Evolutionary conservation across 92 coral and sea anemone genomes (phyloP).

Genomic region (Heliopora coerulea): DNA sequence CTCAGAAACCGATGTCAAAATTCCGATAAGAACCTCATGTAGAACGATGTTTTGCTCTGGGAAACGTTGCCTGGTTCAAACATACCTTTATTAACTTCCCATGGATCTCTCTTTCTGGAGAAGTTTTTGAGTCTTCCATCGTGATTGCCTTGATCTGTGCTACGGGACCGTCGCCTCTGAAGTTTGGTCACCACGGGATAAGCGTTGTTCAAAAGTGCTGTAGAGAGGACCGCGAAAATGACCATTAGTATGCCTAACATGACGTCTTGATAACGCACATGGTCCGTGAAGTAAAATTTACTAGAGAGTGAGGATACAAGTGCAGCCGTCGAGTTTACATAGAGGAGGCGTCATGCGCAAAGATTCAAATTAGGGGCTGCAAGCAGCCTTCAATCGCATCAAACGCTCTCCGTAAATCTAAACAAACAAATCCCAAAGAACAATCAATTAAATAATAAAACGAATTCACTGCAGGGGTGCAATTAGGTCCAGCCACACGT

Average conservation of each 20-base stretch:
- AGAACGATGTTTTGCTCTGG: too few relatives aligned
- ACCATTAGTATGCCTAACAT: not conserved
- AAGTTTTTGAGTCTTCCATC: not conserved
- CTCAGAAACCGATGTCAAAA: not conserved
- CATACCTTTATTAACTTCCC: conserved; percentile 91
- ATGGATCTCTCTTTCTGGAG: conserved; percentile 69
- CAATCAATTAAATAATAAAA: conserved; percentile 40
- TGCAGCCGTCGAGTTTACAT: conserved; percentile 12
- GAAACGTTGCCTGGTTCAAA: conserved; percentile 48
- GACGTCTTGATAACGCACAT: not conserved
- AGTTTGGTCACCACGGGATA: not conserved
- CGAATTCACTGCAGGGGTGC: conserved; percentile 33
- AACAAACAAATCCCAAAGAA: conserved; percentile 6
- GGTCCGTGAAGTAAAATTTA: not conserved
- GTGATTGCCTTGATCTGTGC: not conserved
- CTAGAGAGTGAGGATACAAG: not conserved
- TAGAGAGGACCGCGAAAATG: not conserved
- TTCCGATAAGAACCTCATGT: not conserved
- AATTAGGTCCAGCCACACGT: conserved; percentile 2
- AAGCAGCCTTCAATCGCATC: conserved; percentile 3
- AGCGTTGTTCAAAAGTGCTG: not conserved
- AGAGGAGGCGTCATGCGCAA: conserved; percentile 6
- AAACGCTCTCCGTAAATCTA: conserved; percentile 13
- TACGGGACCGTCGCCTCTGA: not conserved
- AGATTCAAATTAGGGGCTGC: not conserved